phyloP scores from a whole-genome alignment of 2,888 invertebrate species.

The Rhaphigaster nebulosa region DNA sequence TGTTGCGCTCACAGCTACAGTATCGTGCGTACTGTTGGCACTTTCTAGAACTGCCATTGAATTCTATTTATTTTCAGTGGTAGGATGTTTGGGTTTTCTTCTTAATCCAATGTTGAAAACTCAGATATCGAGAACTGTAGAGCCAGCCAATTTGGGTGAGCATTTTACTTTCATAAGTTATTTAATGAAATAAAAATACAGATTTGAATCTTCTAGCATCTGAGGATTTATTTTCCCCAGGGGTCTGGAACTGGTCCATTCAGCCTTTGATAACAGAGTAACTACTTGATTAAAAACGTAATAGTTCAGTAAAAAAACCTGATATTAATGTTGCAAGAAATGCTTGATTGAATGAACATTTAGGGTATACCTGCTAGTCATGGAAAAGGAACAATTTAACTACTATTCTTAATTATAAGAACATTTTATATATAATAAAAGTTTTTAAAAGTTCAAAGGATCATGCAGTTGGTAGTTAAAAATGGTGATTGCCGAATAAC shows the following conservation, averaged over 20 bases:
- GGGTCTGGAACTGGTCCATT: neutral
- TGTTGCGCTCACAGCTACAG: conserved; percentile 14
- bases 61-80: conserved; percentile 52
- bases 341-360: too few relatives aligned
- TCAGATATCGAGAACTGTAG: conserved; percentile 51
- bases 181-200: neutral
- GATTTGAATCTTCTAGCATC: neutral
- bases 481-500: too few relatives aligned
- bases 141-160: conserved; percentile 54
- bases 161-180: neutral
- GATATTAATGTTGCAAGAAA: too few relatives aligned
- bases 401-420: too few relatives aligned
- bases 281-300: too few relatives aligned
- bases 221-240: too few relatives aligned
- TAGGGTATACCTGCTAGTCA: too few relatives aligned
- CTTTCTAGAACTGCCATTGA: conserved; percentile 24
- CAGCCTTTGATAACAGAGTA: too few relatives aligned
- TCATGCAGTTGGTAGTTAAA: too few relatives aligned
- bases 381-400: neutral
- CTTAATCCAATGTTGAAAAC: conserved; percentile 56
- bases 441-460: too few relatives aligned
- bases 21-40: conserved; percentile 53
- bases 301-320: too few relatives aligned
- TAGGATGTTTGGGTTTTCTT: conserved; percentile 55
- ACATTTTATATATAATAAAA: too few relatives aligned